Percentiles rank a stretch among this genome's conserved stretches.
phyloP scores from a whole-genome alignment of 2,888 invertebrate species.

The Dasypogon diadema region DNA sequence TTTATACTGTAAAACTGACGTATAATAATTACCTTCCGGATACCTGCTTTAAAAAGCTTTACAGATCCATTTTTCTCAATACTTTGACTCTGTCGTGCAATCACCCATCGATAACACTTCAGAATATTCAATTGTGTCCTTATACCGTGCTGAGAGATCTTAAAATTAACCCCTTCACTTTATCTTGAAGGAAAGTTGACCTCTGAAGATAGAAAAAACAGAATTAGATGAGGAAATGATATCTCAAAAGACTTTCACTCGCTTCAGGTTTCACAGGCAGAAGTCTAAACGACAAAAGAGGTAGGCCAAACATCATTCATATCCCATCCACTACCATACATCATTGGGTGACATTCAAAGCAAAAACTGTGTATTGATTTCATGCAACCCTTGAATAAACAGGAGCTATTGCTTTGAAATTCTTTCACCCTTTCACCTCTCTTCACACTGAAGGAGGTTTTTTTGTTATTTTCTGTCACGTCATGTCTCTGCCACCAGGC shows the following conservation, averaged over 20 bases:
- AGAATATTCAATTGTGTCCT: conserved; percentile 38
- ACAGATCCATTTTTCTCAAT: conserved; percentile 16
- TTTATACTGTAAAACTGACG: no score
- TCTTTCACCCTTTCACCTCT: background rate
- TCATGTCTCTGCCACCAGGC: background rate
- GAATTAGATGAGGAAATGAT: background rate
- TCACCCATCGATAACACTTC: conserved; percentile 15
- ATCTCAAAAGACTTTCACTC: background rate
- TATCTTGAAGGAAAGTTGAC: conserved; percentile 28
- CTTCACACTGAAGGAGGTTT: background rate
- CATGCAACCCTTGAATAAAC: conserved; percentile 15
- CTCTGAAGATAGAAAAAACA: conserved; percentile 9
- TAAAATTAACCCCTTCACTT: conserved; percentile 29
- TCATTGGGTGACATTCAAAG: conserved; percentile 3
- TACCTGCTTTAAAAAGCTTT: no score
- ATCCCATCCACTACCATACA: background rate
- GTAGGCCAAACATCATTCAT: conserved; percentile 25
- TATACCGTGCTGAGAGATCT: conserved; percentile 23
- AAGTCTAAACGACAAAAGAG: conserved; percentile 12
- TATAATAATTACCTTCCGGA: no score
- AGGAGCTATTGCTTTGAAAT: background rate
- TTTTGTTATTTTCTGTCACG: conserved; percentile 13
- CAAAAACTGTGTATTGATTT: conserved; percentile 28
- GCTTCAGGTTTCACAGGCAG: conserved; percentile 29
- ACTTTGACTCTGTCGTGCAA: conserved; percentile 25